These are phyloP conservation scores for Drosophila pruinosa DNA, from an alignment of 1,140 invertebrate genomes.

Conservation along the genomic window DNA sequence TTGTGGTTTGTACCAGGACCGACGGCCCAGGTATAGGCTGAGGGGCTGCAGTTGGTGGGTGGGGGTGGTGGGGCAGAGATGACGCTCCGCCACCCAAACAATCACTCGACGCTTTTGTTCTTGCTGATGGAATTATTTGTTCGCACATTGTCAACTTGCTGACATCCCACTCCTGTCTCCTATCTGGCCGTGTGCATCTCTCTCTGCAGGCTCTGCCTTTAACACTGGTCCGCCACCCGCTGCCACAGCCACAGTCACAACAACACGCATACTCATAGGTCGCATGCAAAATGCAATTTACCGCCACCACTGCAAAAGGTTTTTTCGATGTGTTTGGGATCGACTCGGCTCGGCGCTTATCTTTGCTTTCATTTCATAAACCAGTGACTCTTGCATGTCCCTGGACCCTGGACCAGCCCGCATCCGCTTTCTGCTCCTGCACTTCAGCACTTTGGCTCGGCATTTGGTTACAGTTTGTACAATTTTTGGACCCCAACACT, in stretches of 20 bases:
- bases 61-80: background rate
- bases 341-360: conserved; percentile 56
- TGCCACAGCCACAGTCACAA: background rate
- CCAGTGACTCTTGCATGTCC: conserved; percentile 45
- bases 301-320: conserved; percentile 49
- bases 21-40: conserved; percentile 25
- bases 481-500: conserved; percentile 60
- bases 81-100: conserved; percentile 67
- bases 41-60: background rate
- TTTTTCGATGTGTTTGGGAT: conserved; percentile 30
- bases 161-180: conserved; percentile 39
- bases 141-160: conserved; percentile 82
- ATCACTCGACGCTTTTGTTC: conserved; percentile 81
- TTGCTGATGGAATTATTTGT: conserved; percentile 82
- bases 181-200: conserved; percentile 53
- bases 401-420: background rate
- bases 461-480: conserved; percentile 74
- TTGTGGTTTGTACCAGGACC: conserved; percentile 32
- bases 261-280: conserved; percentile 1
- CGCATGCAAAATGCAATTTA: conserved; percentile 74
- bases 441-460: conserved; percentile 11
- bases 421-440: conserved; percentile 17
- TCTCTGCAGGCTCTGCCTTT: conserved; percentile 21
- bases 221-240: conserved; percentile 12
- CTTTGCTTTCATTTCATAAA: conserved; percentile 81